Evolutionary conservation across 1,140 invertebrate genomes (phyloP), one percentile per base, ranked within the genome.

Genomic region (Triops cancriformis): DNA sequence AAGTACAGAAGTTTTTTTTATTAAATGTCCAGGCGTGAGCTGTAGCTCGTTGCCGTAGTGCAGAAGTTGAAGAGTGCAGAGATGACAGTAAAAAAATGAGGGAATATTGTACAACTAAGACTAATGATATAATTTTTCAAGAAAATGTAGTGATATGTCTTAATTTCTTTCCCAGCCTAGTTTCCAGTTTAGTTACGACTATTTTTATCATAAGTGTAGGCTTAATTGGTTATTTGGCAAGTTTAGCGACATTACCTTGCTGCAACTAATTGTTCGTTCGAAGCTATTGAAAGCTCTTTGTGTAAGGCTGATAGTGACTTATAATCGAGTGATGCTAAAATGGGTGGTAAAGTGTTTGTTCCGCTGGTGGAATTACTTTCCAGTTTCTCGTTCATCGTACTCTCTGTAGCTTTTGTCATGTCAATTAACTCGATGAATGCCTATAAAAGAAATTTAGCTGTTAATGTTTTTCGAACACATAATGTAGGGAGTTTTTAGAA

Each of bases 341-440:
- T 64, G 51, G 51, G 51, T 11, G 51, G 51, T 64, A 64, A 64
- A 64, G 51, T 64, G 51, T 64, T 64, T n/a, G 51, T 64, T n/a
- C 51, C 51, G 23, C 3, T 23, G 18, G 51, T 64, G 10, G 51
- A 64, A 18, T 64, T 64, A 6, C 10, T 1, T 23, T 64, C 51
- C 0, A 64, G 14, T 14, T 64, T 64, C 51, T 64, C 51, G 23
- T 64, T 2, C 51, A 64, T 0, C 10, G 14, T 64, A 14, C 51
- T 64, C 18, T n/a, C n/a, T 1, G 51, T 64, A 64, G 51, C 18
- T 18, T 23, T 1, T n/a, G 51, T 2, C 0, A 64, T 64, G 18
- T 64, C 51, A 23, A 64, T 18, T 14, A 64, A 14, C 23, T 64
- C 51, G 18, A 64, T 64, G 18, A 64, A 64, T 23, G 51, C 51